Evolutionary conservation across 2,113 vertebrate genomes (phyloP).

Genomic region (Fulmarus glacialis): DNA sequence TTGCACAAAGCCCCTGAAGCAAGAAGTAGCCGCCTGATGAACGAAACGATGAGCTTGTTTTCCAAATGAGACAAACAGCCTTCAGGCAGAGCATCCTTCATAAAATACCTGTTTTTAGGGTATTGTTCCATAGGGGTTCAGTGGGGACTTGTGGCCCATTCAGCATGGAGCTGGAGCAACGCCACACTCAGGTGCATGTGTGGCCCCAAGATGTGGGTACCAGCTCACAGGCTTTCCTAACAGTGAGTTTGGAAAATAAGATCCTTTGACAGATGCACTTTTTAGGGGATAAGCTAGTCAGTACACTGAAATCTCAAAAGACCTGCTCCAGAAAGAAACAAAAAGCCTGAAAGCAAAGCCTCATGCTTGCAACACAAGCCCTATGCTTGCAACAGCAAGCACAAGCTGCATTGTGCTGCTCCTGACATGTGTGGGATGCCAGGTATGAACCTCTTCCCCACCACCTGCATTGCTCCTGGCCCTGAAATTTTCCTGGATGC

Average conservation of each 20-base stretch:
- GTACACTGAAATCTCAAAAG: not conserved
- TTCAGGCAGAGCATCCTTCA: not conserved
- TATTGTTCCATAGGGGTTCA: not conserved
- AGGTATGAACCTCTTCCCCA: not conserved
- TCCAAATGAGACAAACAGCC: not conserved
- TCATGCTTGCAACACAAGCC: too few relatives aligned
- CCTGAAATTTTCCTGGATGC: not conserved
- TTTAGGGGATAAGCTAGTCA: not conserved
- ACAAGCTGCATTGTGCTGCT: not conserved
- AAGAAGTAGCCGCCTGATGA: not conserved
- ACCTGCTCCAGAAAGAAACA: not conserved
- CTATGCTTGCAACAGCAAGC: too few relatives aligned
- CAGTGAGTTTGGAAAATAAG: not conserved
- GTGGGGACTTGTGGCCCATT: not conserved
- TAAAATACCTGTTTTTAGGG: not conserved
- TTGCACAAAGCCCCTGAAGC: not conserved
- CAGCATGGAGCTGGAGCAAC: not conserved
- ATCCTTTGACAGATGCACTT: not conserved
- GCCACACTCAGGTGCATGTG: accelerated
- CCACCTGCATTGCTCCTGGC: not conserved
- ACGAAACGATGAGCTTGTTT: accelerated
- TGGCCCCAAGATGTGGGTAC: not conserved
- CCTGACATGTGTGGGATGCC: not conserved
- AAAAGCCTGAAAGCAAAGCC: not conserved
- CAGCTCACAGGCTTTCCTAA: not conserved